phyloP scores from a whole-genome alignment of 1,140 invertebrate species.

The Pseudobourletiella spinata region DNA sequence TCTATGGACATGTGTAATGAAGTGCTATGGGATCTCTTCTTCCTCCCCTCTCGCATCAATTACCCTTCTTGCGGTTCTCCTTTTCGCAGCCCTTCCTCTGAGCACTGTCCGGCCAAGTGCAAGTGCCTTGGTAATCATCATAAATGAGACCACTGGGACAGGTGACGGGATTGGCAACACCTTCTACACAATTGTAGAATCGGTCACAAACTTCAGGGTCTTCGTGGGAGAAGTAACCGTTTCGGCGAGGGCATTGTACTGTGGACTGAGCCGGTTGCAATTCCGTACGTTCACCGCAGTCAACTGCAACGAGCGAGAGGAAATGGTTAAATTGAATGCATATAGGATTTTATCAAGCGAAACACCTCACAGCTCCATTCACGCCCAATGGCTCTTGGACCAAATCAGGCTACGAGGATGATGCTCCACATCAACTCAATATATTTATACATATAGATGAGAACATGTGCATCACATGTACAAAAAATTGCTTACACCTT shows the following conservation, averaged over 20 bases:
- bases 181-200: constrained; percentile 55
- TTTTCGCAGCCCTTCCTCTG: constrained; percentile 52
- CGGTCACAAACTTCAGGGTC: constrained; percentile 68
- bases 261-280: constrained; percentile 44
- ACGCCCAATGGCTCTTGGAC: too few relatives aligned
- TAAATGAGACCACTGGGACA: constrained; percentile 74
- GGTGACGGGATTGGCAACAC: constrained; percentile 56
- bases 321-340: not conserved
- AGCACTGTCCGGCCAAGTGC: constrained; percentile 54
- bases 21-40: too few relatives aligned
- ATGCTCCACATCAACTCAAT: too few relatives aligned
- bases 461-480: too few relatives aligned
- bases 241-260: constrained; percentile 55
- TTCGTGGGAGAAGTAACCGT: constrained; percentile 69
- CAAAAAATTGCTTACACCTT: too few relatives aligned
- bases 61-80: constrained; percentile 54
- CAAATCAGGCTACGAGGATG: too few relatives aligned
- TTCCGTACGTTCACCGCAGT: constrained; percentile 61
- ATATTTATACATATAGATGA: too few relatives aligned
- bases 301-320: constrained; percentile 49
- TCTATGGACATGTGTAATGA: too few relatives aligned
- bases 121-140: constrained; percentile 61
- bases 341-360: too few relatives aligned
- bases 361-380: too few relatives aligned
- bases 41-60: too few relatives aligned